Evolutionary conservation across 2,797 vertebrate species (phyloP), one percentile per base, ranked within the genome.

Genomic region (Syngnathus rostellatus): DNA sequence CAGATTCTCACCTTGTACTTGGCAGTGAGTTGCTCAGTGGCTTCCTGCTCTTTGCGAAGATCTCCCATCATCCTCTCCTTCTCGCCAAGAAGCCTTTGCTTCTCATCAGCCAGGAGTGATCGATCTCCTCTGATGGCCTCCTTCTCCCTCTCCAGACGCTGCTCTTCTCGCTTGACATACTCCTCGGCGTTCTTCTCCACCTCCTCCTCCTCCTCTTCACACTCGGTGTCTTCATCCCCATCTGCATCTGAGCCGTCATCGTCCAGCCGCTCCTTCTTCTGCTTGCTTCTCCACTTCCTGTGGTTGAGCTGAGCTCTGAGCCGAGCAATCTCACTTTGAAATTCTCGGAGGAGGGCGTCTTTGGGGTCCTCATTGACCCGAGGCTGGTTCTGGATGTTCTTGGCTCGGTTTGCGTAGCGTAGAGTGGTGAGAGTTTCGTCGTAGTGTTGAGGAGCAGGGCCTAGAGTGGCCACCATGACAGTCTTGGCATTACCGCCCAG

Each of bases 361-460:
- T 99, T 99, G 79, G 96, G 96, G 80, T 99, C 96, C 80, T 99
- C 96, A 0, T 99, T 99, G 83, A 99, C 93, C 14, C 93, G 87
- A 0, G 96, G 96, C 79, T 93, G 94, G 87, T 99, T 99, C 82
- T 95, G 94, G 88, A 99, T 98, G 88, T 97, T 97, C 88, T 99
- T 99, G 83, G 96, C 95, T 37, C 96, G 89, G 87, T 94, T 97
- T 87, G 96, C 95, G 0, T 98, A 99, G 59, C 96, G 89, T 9
- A 99, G 90, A 8, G 96, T 99, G 64, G 94, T 97, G 64, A 99
- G 91, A 71, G 94, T 97, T 87, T 99, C 96, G 0, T 97, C 95
- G 0, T 94, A 97, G 83, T 95, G 95, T 81, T 92, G 93, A 0
- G 93, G 88, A 8, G 95, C 91, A 0, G 96, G 96, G 21, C 96